Evolutionary conservation across 2,888 invertebrate species (phyloP), one percentile per base, ranked within the genome.

Genomic region (Agrenia bidenticulata): DNA sequence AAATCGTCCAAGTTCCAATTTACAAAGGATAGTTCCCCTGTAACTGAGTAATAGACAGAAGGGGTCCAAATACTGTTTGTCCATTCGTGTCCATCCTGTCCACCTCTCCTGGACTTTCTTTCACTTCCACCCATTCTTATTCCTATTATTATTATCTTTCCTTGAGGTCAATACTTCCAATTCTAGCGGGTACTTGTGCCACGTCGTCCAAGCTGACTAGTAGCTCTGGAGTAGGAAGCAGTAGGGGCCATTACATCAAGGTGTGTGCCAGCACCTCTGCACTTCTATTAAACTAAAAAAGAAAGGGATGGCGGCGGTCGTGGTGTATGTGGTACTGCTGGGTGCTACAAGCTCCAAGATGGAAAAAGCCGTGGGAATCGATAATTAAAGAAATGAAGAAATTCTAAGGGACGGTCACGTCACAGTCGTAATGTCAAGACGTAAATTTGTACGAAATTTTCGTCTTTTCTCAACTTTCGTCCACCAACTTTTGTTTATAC

Each of bases 361-460:
- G 51, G 19, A 24, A 51, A 62, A 62, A 56, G 56, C 39, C 19
- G 45, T 24, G n/a, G 66, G 66, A 39, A 69, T 73, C 69, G 70
- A 69, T 64, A 70, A 72, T 72, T 72, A 72, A 72, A 72, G 73
- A 74, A 76, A 76, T 76, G 74, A 74, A 76, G 74, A 76, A 76
- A 76, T 74, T 76, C 73, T 73, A 69, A 71, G 70, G 70, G 67
- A 72, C 72, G 71, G 76, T 74, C 74, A 76, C 74, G 75, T 76
- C 73, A 73, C 66, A 68, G 73, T 74, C 73, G 74, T 74, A 73
- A 73, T 73, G 69, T 69, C 72, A 72, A 66, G 64, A 64, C 66
- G 72, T 63, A 72, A 72, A 72, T 70, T 71, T 72, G 65, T 69
- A 64, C 68, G 64, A 72, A 72, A 69, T 70, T 72, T n/a, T n/a